These are phyloP conservation scores for Dione juno DNA, from an alignment of 2,888 invertebrate species.

Conservation along the genomic window DNA sequence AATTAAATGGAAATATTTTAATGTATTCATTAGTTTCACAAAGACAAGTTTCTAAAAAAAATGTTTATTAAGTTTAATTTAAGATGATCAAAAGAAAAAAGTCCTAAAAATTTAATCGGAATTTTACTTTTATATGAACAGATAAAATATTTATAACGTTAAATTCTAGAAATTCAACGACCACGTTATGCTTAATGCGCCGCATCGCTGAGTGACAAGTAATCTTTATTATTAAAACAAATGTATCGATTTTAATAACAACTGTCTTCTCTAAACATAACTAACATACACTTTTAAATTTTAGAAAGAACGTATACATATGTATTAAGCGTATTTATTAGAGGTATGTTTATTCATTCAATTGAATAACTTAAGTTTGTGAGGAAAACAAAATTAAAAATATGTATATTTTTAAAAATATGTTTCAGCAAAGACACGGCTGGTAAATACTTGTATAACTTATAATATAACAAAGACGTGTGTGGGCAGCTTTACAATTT, in stretches of 20 bases:
- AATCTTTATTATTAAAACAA: constrained; percentile 41
- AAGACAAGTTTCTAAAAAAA: too few relatives aligned
- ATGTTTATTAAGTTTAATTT: too few relatives aligned
- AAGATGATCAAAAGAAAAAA: background rate
- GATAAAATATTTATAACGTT: background rate
- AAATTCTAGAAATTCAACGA: background rate
- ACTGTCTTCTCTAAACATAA: constrained; percentile 31
- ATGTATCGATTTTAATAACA: constrained; percentile 37
- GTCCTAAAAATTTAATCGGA: background rate
- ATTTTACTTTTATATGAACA: background rate
- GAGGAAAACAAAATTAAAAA: background rate
- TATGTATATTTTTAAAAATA: background rate
- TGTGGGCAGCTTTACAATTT: constrained; percentile 37
- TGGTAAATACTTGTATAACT: background rate
- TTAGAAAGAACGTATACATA: constrained; percentile 26
- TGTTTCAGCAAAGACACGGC: background rate
- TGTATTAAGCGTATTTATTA: background rate
- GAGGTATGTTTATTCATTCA: background rate
- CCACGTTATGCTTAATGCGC: constrained; percentile 21
- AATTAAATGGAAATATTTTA: too few relatives aligned
- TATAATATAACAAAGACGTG: constrained; percentile 13
- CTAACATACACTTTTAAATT: constrained; percentile 32
- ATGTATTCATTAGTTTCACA: too few relatives aligned
- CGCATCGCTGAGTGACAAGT: constrained; percentile 27
- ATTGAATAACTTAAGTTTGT: background rate